phyloP scores from a whole-genome alignment of 37 sponge, comb jelly and placozoan genomes.

The Oopsacas minuta region DNA sequence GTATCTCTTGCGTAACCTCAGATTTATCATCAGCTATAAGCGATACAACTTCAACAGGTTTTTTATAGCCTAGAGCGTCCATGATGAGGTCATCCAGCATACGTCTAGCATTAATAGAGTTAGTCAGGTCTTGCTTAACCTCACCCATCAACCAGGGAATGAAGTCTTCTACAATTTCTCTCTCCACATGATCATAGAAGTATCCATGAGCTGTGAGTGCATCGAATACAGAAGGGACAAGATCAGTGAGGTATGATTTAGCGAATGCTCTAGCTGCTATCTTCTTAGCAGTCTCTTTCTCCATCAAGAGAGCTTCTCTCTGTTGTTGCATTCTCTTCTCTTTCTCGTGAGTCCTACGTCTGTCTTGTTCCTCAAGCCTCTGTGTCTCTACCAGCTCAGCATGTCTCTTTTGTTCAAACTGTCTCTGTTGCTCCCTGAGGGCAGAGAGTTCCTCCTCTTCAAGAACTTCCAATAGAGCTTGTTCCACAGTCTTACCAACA shows the following conservation, averaged over 20 bases:
- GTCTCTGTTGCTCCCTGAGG: slow-evolving; percentile 75
- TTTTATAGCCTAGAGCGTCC: background rate
- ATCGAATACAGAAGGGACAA: slow-evolving; percentile 89
- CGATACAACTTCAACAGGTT: background rate
- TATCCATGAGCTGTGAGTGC: slow-evolving; percentile 67
- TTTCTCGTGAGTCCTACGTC: slow-evolving; percentile 81
- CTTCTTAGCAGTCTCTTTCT: slow-evolving; percentile 87
- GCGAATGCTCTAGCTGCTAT: slow-evolving; percentile 96
- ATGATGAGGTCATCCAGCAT: slow-evolving; percentile 53
- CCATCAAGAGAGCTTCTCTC: slow-evolving; percentile 63
- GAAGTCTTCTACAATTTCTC: slow-evolving; percentile 72
- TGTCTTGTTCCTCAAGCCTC: slow-evolving; percentile 92
- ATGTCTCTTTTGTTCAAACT: slow-evolving; percentile 87
- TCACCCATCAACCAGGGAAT: slow-evolving; percentile 78
- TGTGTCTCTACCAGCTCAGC: slow-evolving; percentile 94
- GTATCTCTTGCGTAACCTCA: too few relatives aligned
- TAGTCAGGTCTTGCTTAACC: slow-evolving; percentile 43
- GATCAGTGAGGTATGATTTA: slow-evolving; percentile 81
- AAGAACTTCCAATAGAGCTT: slow-evolving; percentile 94
- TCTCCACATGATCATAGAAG: slow-evolving; percentile 87
- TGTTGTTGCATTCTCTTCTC: slow-evolving; percentile 81
- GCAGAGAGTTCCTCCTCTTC: slow-evolving; percentile 92
- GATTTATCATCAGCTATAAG: too few relatives aligned
- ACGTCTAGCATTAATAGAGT: slow-evolving; percentile 48
- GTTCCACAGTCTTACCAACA: slow-evolving; percentile 98